Conservation (phyloP, 2,113 vertebrate genomes). For the Oceanodroma tethys region DNA sequence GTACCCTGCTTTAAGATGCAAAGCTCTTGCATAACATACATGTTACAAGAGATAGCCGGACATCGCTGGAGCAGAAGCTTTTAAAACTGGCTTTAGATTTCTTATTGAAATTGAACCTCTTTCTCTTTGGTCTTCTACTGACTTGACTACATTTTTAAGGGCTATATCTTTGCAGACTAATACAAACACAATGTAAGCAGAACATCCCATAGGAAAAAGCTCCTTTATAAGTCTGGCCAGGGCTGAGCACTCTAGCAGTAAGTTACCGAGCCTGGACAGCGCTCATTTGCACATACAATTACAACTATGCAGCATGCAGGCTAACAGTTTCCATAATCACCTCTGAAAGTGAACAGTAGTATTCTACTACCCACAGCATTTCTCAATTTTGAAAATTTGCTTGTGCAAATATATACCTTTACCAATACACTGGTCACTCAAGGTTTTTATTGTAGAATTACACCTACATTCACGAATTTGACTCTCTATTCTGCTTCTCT, state of each 20-base stretch:
- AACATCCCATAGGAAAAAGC: background rate
- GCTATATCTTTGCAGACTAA: background rate
- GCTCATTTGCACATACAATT: accelerated
- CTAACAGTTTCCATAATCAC: background rate
- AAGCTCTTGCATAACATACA: background rate
- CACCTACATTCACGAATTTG: background rate
- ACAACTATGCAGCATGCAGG: background rate
- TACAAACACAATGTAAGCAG: background rate
- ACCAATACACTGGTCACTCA: background rate
- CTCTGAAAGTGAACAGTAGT: background rate
- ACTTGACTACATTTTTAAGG: background rate
- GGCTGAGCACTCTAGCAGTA: background rate
- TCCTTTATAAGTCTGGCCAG: background rate
- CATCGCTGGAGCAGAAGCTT: background rate
- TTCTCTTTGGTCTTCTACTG: background rate
- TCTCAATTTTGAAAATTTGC: background rate
- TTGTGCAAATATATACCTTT: background rate
- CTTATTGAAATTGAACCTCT: background rate
- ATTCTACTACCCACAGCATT: background rate
- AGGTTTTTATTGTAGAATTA: background rate
- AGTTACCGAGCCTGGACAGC: accelerated
- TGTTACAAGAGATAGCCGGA: background rate
- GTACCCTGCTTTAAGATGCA: background rate
- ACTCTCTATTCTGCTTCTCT: background rate
- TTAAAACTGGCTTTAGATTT: background rate